A percentile compares a stretch with the other conserved stretches of the same genome.
These are phyloP conservation scores for Dicrurus megarhynchus DNA, from an alignment of 2,113 vertebrate genomes.

Conservation along the genomic window DNA sequence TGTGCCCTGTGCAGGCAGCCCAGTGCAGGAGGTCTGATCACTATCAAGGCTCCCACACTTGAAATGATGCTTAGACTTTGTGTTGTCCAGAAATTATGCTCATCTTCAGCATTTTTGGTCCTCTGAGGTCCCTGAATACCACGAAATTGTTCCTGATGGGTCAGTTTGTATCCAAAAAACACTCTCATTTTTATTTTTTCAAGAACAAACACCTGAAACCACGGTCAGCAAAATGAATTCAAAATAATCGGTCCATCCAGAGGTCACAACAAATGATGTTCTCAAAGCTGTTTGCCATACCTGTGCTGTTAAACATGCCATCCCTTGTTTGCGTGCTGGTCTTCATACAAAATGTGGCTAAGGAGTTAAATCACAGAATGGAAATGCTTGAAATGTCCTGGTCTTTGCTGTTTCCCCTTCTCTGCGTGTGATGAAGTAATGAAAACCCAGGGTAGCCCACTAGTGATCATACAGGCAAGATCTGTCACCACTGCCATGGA, in stretches of 20 bases:
- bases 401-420: background rate
- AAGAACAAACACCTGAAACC: background rate
- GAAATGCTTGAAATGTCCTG: background rate
- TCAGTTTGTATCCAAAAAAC: background rate
- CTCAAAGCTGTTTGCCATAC: background rate
- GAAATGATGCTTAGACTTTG: background rate
- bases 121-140: background rate
- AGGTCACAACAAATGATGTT: background rate
- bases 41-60: rapidly evolving
- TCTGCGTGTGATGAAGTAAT: background rate
- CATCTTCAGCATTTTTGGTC: background rate
- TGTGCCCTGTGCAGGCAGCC: background rate
- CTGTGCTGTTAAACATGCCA: background rate
- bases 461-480: background rate
- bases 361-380: background rate
- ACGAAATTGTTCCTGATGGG: background rate
- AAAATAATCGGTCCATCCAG: background rate
- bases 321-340: background rate
- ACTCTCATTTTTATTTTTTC: background rate
- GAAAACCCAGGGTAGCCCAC: background rate
- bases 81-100: background rate
- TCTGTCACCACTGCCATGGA: background rate
- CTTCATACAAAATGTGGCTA: background rate
- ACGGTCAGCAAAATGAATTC: background rate
- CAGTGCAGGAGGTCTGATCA: background rate